phyloP scores from a whole-genome alignment of 2,888 invertebrate genomes.

The Lepidocyrtinus sp. region DNA sequence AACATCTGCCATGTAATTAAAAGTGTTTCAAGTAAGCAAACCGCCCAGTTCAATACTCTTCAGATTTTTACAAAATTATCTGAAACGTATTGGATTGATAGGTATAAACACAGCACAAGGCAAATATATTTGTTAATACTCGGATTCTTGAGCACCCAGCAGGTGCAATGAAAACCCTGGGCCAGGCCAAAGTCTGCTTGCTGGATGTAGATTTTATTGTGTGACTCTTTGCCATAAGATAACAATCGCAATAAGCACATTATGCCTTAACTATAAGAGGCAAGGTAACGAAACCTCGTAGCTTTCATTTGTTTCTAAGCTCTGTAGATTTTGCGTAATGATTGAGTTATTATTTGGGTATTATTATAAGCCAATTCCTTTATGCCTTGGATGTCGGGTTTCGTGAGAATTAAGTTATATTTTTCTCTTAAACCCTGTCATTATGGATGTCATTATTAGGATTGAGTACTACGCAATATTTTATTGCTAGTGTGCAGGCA shows the following conservation, averaged over 20 bases:
- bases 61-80: too few species aligned
- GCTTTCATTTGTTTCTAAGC: slow-evolving; percentile 21
- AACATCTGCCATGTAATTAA: too few species aligned
- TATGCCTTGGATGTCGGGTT: neutral
- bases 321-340: too few species aligned
- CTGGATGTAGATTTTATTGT: neutral
- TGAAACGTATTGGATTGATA: too few species aligned
- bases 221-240: slow-evolving; percentile 11
- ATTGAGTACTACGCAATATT: too few species aligned
- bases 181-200: neutral
- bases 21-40: too few species aligned
- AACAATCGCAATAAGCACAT: neutral
- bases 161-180: neutral
- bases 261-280: too few species aligned
- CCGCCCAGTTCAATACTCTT: too few species aligned
- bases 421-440: slow-evolving; percentile 51
- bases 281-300: neutral
- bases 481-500: too few species aligned
- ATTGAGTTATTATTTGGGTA: slow-evolving; percentile 24
- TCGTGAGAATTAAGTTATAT: slow-evolving; percentile 55
- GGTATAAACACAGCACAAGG: too few species aligned
- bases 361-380: neutral
- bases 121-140: too few species aligned
- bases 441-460: slow-evolving; percentile 48
- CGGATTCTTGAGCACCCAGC: too few species aligned